Evolutionary conservation across 2,797 vertebrate genomes (phyloP).

Genomic region (Bovichtus diacanthus): DNA sequence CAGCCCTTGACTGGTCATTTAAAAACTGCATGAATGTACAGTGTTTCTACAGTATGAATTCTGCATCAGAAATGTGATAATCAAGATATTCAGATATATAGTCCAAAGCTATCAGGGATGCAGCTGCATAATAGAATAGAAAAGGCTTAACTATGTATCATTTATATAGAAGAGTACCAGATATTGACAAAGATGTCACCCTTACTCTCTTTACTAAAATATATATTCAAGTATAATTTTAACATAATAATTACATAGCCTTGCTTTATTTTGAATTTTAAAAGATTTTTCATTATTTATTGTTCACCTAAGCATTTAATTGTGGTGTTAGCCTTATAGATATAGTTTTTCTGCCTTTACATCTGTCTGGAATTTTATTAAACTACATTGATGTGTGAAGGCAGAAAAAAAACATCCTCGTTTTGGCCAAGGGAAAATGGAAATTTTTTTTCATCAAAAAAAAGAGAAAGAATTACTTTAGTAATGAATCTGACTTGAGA

Average conservation of each 20-base stretch:
- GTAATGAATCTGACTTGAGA: conserved; percentile 29
- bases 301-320: conserved; percentile 70
- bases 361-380: conserved; percentile 32
- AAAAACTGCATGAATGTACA: conserved; percentile 79
- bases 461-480: conserved; percentile 10
- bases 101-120: conserved; percentile 81
- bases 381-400: conserved; percentile 41
- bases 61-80: conserved; percentile 76
- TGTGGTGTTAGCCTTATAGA: conserved; percentile 63
- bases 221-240: conserved; percentile 71
- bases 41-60: conserved; percentile 71
- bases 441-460: not conserved
- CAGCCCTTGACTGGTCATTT: conserved; percentile 51
- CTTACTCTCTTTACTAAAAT: conserved; percentile 68
- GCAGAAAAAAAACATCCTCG: conserved; percentile 21
- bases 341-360: conserved; percentile 63
- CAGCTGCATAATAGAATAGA: conserved; percentile 62
- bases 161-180: conserved; percentile 60
- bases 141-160: conserved; percentile 57
- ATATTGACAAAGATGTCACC: conserved; percentile 53
- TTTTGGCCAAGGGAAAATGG: conserved; percentile 10
- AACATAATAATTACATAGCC: conserved; percentile 61
- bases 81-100: conserved; percentile 66
- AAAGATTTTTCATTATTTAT: conserved; percentile 77
- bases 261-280: conserved; percentile 66